phyloP scores from a whole-genome alignment of 2,797 vertebrate genomes.

The Urophycis tenuis region DNA sequence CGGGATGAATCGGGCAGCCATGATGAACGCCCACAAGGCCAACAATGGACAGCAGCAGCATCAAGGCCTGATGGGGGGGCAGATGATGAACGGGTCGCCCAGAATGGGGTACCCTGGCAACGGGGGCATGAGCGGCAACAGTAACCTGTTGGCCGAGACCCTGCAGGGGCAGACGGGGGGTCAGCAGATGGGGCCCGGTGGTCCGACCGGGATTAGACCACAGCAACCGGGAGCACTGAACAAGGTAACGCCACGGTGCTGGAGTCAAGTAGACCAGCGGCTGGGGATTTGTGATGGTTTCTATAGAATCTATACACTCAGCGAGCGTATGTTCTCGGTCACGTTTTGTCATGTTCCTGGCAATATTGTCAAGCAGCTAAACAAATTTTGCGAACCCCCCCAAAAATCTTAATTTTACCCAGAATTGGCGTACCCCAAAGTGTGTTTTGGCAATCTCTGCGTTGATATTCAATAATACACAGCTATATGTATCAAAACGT shows the following conservation, averaged over 20 bases:
- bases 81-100: constrained; percentile 91
- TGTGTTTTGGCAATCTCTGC: neutral
- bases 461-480: neutral
- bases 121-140: constrained; percentile 76
- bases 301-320: neutral
- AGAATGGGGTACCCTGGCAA: constrained; percentile 83
- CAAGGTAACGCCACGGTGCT: constrained; percentile 62
- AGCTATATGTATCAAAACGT: neutral
- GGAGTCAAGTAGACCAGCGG: neutral
- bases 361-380: neutral
- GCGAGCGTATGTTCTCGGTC: neutral
- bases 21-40: constrained; percentile 81
- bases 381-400: neutral
- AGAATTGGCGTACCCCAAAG: neutral
- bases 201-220: constrained; percentile 78
- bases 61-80: constrained; percentile 84
- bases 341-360: neutral
- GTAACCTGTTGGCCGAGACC: constrained; percentile 82
- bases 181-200: constrained; percentile 79
- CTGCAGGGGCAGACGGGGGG: constrained; percentile 68
- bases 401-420: neutral
- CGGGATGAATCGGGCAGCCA: constrained; percentile 77
- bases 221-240: constrained; percentile 81
- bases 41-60: constrained; percentile 73
- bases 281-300: neutral